Base-by-base conservation (phyloP, 1,140 invertebrate genomes). In the Microplitis mediator region DNA sequence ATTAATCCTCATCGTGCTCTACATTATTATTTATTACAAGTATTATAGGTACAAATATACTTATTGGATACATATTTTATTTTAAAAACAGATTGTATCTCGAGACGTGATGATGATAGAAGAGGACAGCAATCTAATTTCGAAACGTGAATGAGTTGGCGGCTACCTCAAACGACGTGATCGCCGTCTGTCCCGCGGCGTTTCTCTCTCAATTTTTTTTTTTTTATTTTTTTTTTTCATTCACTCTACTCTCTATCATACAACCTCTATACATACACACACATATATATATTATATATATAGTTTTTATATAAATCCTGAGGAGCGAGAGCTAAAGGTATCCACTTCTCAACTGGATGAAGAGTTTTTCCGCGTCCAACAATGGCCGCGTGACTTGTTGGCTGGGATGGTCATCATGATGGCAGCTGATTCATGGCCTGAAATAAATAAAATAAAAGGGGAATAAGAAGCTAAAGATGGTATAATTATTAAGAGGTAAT, bases 71-170 rank as follows among this genome's bases (percentile, higher is more conserved):
- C 23, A 23, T 23, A 45, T 45, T 45, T 45, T 45, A 45, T 45
- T 45, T 23, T 45, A 45, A 45, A 45, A 45, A 11, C 6, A 45
- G 39, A 45, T 45, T 45, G 39, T 45, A 45, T 45, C 39, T 45
- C 39, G 0, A 0, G 39, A 45, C 39, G 5, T 45, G 39, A 45
- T 45, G 16, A 31, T 63, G 60, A 61, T 61, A 31, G 23, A 61
- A 61, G 32, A 61, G 60, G 60, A 32, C 9, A 35, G 60, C 70
- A 70, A 76, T 76, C 75, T 76, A 70, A 76, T 76, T 76, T 76
- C 73, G 75, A 74, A 72, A 76, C 70, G 52, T 76, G 75, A 76
- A 76, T 76, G 75, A 76, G 75, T 68, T 67, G 75, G 75, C 75
- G 75, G 75, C 75, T 76, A 76, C 75, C 75, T 76, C 75, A 76